These are phyloP conservation scores for Chromis chromis DNA, from an alignment of 2,797 vertebrate genomes.

Conservation along the genomic window DNA sequence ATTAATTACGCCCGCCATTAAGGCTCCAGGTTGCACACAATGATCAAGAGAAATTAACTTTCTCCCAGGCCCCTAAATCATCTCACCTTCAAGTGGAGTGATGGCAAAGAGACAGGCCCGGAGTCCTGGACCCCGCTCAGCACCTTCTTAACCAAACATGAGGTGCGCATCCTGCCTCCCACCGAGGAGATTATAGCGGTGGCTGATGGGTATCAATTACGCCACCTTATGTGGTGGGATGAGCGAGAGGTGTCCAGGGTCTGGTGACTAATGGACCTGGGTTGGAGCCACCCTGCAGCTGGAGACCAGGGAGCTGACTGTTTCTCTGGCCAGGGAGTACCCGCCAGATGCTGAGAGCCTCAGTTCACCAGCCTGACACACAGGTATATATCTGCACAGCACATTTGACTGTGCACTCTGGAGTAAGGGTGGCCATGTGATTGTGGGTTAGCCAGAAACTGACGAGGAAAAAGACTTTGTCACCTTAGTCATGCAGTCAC, in stretches of 20 bases:
- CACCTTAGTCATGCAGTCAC: conserved; percentile 12
- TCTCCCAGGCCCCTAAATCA: conserved; percentile 99
- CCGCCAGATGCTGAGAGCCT: conserved; percentile 80
- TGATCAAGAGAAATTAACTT: conserved; percentile 99
- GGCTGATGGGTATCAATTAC: conserved; percentile 83
- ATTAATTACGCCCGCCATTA: conserved; percentile 99
- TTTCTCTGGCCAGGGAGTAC: conserved; percentile 72
- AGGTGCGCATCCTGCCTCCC: conserved; percentile 69
- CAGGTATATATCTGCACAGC: conserved; percentile 54
- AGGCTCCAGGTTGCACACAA: conserved; percentile 99
- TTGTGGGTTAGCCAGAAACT: conserved; percentile 28
- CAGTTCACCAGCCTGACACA: conserved; percentile 68
- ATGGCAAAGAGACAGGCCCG: conserved; percentile 91
- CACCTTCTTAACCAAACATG: conserved; percentile 89
- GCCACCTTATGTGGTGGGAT: conserved; percentile 81
- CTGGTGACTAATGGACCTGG: conserved; percentile 82
- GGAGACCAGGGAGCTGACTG: conserved; percentile 68
- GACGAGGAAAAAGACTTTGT: conserved; percentile 39
- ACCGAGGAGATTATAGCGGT: conserved; percentile 68
- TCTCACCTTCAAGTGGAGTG: conserved; percentile 99
- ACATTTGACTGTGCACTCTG: conserved; percentile 52
- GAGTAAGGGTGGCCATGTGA: conserved; percentile 31
- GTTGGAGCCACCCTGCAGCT: conserved; percentile 74
- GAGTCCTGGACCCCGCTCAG: conserved; percentile 81
- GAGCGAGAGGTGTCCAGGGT: conserved; percentile 76